Conservation (phyloP, 2,888 invertebrate species). For the Netelia melanura region DNA sequence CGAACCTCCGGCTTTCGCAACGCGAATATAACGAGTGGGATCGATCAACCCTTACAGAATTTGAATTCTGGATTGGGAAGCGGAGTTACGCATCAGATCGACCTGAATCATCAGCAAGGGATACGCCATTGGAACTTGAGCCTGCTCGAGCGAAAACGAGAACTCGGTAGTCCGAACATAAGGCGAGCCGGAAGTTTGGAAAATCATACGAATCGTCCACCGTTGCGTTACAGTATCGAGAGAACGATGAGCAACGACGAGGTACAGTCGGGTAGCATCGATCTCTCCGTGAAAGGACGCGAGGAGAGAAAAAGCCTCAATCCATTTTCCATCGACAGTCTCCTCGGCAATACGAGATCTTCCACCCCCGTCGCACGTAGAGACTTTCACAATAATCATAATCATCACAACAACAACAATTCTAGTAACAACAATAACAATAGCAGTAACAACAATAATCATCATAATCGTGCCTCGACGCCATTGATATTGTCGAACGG, state of each 20-base stretch:
- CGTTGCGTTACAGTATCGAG: constrained; percentile 61
- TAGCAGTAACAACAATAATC: constrained; percentile 63
- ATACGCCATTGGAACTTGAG: constrained; percentile 83
- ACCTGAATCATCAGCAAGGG: constrained; percentile 82
- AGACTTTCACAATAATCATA: constrained; percentile 69
- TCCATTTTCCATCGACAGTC: constrained; percentile 96
- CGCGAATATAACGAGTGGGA: constrained; percentile 52
- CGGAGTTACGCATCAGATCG: constrained; percentile 73
- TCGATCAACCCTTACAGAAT: constrained; percentile 71
- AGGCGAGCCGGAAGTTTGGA: constrained; percentile 35
- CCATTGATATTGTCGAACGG: constrained; percentile 78
- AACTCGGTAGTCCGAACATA: constrained; percentile 75
- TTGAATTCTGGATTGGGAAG: constrained; percentile 72
- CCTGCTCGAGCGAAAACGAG: constrained; percentile 86
- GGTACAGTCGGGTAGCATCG: constrained; percentile 83
- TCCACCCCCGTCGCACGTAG: constrained; percentile 69
- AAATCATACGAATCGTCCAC: constrained; percentile 57
- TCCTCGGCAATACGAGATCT: constrained; percentile 86
- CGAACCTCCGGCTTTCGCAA: constrained; percentile 80
- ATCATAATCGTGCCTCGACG: constrained; percentile 79
- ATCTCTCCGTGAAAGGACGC: constrained; percentile 85
- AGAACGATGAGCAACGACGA: constrained; percentile 78
- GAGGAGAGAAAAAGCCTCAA: constrained; percentile 89
- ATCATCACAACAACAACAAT: constrained; percentile 69
- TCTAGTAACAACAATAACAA: constrained; percentile 29